A percentile compares a stretch with the other conserved stretches of the same genome.
These are phyloP conservation scores for Benthosema pterotum DNA, from an alignment of 2,797 vertebrate genomes.

Conservation along the genomic window DNA sequence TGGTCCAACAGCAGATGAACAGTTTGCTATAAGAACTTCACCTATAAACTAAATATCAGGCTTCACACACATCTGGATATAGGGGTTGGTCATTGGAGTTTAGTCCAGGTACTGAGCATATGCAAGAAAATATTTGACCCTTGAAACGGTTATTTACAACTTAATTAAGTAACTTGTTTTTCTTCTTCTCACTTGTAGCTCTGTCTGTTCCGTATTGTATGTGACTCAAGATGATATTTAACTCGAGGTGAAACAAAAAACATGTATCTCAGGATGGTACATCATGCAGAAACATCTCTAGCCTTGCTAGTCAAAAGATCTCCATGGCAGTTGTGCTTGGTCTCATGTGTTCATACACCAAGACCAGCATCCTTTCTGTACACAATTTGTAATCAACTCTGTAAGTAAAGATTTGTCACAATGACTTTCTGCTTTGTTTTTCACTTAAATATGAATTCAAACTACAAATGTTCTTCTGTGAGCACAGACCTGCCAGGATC, in stretches of 20 bases:
- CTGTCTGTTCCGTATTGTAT: constrained; percentile 4
- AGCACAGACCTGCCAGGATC: not conserved
- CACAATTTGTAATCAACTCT: constrained; percentile 51
- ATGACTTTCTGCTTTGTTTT: no score
- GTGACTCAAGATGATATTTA: constrained; percentile 8
- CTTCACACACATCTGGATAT: no score
- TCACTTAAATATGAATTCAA: no score
- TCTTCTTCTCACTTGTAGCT: not conserved
- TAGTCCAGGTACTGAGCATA: constrained; percentile 15
- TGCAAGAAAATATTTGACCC: constrained; percentile 11
- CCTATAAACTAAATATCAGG: no score
- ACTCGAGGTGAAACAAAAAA: not conserved
- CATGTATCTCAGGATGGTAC: constrained; percentile 9
- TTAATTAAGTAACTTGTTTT: constrained; percentile 7
- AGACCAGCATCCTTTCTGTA: constrained; percentile 31
- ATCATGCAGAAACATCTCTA: constrained; percentile 5
- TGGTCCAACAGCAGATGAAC: no score
- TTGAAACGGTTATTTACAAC: constrained; percentile 40
- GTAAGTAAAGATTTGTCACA: constrained; percentile 56
- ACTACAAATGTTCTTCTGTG: no score
- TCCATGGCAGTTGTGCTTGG: constrained; percentile 10
- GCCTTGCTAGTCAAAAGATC: not conserved
- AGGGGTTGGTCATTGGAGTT: no score
- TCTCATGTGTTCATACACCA: not conserved
- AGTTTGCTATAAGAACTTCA: no score